A percentile compares a stretch with the other conserved stretches of the same genome.
Evolutionary conservation across 2,888 invertebrate genomes (phyloP).

Genomic region (Nematopogon swammerdamellus): DNA sequence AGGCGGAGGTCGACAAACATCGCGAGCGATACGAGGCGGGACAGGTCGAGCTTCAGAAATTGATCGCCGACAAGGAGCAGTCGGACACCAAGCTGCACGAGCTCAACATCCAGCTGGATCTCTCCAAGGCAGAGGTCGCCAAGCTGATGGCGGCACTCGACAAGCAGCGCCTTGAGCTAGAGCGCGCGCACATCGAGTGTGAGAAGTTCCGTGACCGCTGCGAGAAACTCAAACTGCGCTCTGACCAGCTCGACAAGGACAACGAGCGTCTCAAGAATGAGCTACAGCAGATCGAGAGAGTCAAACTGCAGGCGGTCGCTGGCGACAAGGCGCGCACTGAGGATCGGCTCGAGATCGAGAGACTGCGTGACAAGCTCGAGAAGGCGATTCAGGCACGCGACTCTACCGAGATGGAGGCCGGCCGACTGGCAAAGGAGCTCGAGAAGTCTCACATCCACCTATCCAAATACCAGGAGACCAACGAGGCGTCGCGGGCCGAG

Average conservation of each 20-base stretch:
- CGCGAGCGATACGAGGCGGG: conserved; percentile 73
- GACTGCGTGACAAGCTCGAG: conserved; percentile 81
- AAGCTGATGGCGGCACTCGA: conserved; percentile 74
- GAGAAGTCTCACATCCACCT: conserved; percentile 84
- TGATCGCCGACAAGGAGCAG: conserved; percentile 60
- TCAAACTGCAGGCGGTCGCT: conserved; percentile 65
- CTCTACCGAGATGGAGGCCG: conserved; percentile 82
- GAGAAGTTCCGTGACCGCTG: conserved; percentile 85
- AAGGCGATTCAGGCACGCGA: conserved; percentile 80
- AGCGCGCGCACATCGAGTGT: conserved; percentile 82
- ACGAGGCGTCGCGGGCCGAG: conserved; percentile 79
- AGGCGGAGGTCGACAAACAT: conserved; percentile 68
- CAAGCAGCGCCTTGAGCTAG: conserved; percentile 75
- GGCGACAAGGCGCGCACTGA: conserved; percentile 64
- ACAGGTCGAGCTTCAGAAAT: conserved; percentile 70
- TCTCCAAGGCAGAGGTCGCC: conserved; percentile 73
- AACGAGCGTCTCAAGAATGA: conserved; percentile 48
- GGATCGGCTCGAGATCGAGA: conserved; percentile 76
- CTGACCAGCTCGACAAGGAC: conserved; percentile 66
- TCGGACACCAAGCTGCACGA: conserved; percentile 72
- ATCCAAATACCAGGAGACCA: conserved; percentile 78
- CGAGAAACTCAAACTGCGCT: conserved; percentile 74
- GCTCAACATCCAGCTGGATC: conserved; percentile 74
- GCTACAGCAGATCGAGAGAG: conserved; percentile 68
- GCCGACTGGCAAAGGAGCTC: conserved; percentile 77